Percentiles rank a stretch among this genome's conserved stretches.
phyloP scores from a whole-genome alignment of 2,888 invertebrate species.

The Tachystola acroxantha region DNA sequence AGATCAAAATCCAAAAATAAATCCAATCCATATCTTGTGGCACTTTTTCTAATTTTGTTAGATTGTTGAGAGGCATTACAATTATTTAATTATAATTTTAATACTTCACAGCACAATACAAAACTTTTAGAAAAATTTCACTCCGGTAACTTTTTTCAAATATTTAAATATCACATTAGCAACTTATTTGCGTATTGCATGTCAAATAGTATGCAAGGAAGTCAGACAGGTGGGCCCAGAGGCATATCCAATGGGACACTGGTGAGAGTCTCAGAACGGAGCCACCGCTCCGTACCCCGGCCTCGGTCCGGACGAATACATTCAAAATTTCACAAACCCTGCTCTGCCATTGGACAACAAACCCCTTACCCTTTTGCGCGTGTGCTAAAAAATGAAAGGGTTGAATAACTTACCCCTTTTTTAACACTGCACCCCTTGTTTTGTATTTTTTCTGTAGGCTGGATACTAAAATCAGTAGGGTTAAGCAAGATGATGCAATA shows the following conservation, averaged over 20 bases:
- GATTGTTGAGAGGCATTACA: too few relatives aligned
- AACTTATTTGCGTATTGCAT: neutral
- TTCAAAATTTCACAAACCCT: conserved; percentile 53
- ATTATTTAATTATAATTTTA: too few relatives aligned
- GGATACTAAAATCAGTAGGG: too few relatives aligned
- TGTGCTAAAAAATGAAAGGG: conserved; percentile 75
- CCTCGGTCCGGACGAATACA: conserved; percentile 49
- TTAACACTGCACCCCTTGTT: conserved; percentile 43
- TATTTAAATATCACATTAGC: neutral
- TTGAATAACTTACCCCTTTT: conserved; percentile 67
- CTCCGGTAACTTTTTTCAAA: neutral
- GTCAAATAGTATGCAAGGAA: conserved; percentile 24
- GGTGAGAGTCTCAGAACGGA: conserved; percentile 30
- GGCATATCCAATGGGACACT: conserved; percentile 45
- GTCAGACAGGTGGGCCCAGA: conserved; percentile 35
- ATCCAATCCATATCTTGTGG: too few relatives aligned
- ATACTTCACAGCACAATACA: too few relatives aligned
- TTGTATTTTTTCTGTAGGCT: conserved; percentile 28
- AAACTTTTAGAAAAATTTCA: neutral
- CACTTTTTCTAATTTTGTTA: too few relatives aligned
- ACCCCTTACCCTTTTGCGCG: conserved; percentile 65
- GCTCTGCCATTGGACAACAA: conserved; percentile 61
- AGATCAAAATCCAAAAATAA: too few relatives aligned
- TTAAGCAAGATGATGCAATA: too few relatives aligned
- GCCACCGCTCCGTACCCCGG: conserved; percentile 32